Percentiles rank a stretch among this genome's conserved stretches.
Conservation (phyloP, 37 sponge, comb jelly and placozoan genomes). For the Cladorhizidae sp. region DNA sequence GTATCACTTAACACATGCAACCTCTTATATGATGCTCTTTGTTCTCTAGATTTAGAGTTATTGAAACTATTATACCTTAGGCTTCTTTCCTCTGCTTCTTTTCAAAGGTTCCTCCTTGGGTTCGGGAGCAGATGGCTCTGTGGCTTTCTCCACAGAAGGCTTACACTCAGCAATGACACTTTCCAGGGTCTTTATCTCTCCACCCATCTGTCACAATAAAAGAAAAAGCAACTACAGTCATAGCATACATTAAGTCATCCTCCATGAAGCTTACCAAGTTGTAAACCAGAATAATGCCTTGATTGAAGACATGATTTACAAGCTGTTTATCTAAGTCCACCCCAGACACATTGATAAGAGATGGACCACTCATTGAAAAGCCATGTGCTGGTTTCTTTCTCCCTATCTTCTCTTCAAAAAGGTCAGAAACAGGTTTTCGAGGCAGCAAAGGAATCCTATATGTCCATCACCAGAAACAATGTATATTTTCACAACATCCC, state of each 20-base stretch:
- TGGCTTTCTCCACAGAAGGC: neutral
- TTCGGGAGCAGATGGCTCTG: neutral
- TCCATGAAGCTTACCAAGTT: conserved; percentile 38
- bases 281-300: conserved; percentile 11
- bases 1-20: neutral
- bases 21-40: too few species aligned
- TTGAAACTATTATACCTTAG: neutral
- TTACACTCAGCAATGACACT: neutral
- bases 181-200: conserved; percentile 21
- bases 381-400: conserved; percentile 33
- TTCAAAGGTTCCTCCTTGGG: neutral
- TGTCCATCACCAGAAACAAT: neutral
- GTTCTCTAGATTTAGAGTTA: neutral
- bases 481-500: neutral
- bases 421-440: conserved; percentile 16
- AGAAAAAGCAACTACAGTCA: neutral
- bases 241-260: neutral
- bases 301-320: conserved; percentile 48
- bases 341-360: conserved; percentile 34
- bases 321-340: conserved; percentile 51
- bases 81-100: conserved; percentile 22
- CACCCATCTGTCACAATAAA: conserved; percentile 17
- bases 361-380: conserved; percentile 2
- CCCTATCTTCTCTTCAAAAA: conserved; percentile 12
- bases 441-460: conserved; percentile 35